phyloP scores from a whole-genome alignment of 2,113 vertebrate genomes.

The Coracopsis vasa region DNA sequence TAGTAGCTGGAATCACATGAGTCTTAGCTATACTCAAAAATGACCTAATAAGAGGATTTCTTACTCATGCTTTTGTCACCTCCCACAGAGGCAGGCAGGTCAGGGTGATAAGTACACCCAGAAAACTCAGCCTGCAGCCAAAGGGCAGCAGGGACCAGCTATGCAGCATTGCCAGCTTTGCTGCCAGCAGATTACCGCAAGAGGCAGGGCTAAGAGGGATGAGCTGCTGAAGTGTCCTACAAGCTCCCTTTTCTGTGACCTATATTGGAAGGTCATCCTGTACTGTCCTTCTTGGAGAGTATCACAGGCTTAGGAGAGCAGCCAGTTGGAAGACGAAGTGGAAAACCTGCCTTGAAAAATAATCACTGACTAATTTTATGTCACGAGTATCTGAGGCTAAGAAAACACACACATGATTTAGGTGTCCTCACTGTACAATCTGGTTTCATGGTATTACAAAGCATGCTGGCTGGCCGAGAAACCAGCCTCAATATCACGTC shows the following conservation, averaged over 20 bases:
- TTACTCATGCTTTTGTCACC: neutral
- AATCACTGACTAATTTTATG: constrained; percentile 52
- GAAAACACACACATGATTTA: neutral
- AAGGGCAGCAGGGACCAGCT: neutral
- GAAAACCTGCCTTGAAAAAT: constrained; percentile 60
- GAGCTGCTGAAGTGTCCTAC: constrained; percentile 43
- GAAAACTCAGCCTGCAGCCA: neutral
- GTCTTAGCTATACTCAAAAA: neutral
- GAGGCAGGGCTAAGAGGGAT: constrained; percentile 9
- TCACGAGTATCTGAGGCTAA: constrained; percentile 33
- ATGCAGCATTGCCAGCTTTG: neutral
- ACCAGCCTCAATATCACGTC: neutral
- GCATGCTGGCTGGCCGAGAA: neutral
- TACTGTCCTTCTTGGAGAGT: constrained; percentile 31
- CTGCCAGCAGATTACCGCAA: constrained; percentile 17
- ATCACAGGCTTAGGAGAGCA: constrained; percentile 32
- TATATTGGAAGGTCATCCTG: constrained; percentile 42
- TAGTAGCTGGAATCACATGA: neutral
- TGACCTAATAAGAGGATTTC: neutral
- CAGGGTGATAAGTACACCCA: neutral
- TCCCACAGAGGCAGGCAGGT: neutral
- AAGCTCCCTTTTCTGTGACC: constrained; percentile 47
- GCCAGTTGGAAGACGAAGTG: constrained; percentile 58
- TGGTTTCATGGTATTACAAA: neutral
- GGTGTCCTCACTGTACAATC: neutral